Evolutionary conservation across 2,113 vertebrate genomes (phyloP), one percentile per base, ranked within the genome.

Genomic region (Canis aureus): DNA sequence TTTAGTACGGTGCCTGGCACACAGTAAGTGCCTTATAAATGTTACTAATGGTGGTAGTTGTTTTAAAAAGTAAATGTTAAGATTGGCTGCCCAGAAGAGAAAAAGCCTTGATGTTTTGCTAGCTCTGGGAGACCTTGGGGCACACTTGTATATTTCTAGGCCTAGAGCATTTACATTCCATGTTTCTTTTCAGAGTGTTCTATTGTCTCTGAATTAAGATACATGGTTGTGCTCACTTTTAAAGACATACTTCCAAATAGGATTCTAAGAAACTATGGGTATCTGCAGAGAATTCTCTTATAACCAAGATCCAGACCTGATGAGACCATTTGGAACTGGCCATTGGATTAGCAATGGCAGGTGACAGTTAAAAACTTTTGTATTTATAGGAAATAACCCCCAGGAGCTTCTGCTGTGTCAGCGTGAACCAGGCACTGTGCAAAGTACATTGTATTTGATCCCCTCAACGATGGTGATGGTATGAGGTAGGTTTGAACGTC

Each of bases 391-490:
- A 85, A 93, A 51, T 32, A 59, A 25, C 6, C 12, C 32, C 4
- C 0, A 1, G 32, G 76, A 73, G 66, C 11, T 66, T 35, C 76
- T 78, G 57, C 19, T 49, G 16, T 17, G 23, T 35, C 57, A 57
- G 3, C 38, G 5, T 55, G 60, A 92, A 64, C 20, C 35, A 64
- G 57, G 15, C 9, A 20, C 35, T 73, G 15, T 59, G 43, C 13
- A 29, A 35, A 27, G 20, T n/a, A 27, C 10, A 8, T 29, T 15
- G 13, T 20, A 5, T 22, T 49, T 59, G 55, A 16, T 38, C 3
- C 22, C 17, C 4, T 38, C n/a, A n/a, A 66, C 12, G 71, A 6
- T 12, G 0, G 0, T 69, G 71, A 6, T 12, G 0, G 0, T 69
- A 23, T 13, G 38, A 23, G 3, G 59, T 20, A 66, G 25, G 11